Conservation (phyloP, 1,140 invertebrate species). For the Copidosoma floridanum region DNA sequence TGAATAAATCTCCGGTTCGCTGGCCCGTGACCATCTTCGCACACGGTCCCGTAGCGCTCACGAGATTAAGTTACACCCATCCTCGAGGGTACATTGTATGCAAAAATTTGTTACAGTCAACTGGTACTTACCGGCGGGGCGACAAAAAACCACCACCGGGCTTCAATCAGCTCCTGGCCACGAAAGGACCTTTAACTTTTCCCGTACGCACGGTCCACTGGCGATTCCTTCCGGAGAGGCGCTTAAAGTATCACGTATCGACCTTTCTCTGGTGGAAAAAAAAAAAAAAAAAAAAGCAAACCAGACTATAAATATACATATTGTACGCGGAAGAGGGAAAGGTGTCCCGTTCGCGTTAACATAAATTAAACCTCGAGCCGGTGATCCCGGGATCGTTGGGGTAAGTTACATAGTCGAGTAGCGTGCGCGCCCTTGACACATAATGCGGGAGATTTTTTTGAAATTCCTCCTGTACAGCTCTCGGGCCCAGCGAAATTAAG, state of each 20-base stretch:
- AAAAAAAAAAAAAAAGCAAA: slow-evolving; percentile 18
- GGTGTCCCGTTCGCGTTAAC: slow-evolving; percentile 7
- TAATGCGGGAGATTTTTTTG: not conserved
- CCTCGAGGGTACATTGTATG: too few species aligned
- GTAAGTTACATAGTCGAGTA: not conserved
- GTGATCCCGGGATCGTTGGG: not conserved
- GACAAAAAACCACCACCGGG: not conserved
- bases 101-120: slow-evolving; percentile 10
- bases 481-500: not conserved
- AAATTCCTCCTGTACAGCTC: too few species aligned
- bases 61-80: slow-evolving; percentile 12
- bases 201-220: slow-evolving; percentile 5
- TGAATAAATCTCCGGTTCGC: not conserved
- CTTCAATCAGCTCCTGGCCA: slow-evolving; percentile 1
- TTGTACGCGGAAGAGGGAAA: not conserved
- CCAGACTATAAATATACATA: too few species aligned
- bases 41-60: not conserved
- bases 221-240: not conserved
- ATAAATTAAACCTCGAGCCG: slow-evolving; percentile 21
- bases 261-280: too few species aligned
- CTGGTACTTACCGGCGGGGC: not conserved
- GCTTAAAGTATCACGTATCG: slow-evolving; percentile 20
- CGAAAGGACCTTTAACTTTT: not conserved
- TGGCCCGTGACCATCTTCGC: not conserved
- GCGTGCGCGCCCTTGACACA: not conserved